Conservation (phyloP, 1,140 invertebrate genomes). For the Diachasmimorpha longicaudata region DNA sequence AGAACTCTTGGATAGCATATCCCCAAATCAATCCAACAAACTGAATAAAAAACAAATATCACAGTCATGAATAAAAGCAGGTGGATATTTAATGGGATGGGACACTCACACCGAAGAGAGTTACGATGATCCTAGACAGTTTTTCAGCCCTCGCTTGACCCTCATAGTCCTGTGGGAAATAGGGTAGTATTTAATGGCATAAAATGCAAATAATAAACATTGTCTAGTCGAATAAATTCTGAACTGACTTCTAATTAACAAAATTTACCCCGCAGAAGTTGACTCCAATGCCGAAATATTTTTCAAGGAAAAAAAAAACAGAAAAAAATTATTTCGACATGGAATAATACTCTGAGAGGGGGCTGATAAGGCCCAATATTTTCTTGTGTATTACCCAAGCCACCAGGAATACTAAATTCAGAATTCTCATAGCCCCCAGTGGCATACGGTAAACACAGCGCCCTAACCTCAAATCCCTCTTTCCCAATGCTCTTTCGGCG, state of each 20-base stretch:
- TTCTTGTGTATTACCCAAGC: too few species aligned
- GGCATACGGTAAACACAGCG: slow-evolving; percentile 18
- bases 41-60: slow-evolving; percentile 52
- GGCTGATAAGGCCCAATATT: too few species aligned
- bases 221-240: too few species aligned
- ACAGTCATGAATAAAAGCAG: slow-evolving; percentile 13
- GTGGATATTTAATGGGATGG: not conserved
- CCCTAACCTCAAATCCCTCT: slow-evolving; percentile 27
- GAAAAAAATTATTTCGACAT: too few species aligned
- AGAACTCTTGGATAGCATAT: slow-evolving; percentile 94
- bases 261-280: too few species aligned
- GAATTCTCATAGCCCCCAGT: not conserved
- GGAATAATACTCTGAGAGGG: too few species aligned
- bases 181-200: slow-evolving; percentile 13
- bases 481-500: not conserved
- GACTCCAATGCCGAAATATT: too few species aligned
- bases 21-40: slow-evolving; percentile 89
- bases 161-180: slow-evolving; percentile 79
- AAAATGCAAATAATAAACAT: too few species aligned
- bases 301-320: too few species aligned
- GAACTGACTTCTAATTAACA: too few species aligned
- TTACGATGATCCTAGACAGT: slow-evolving; percentile 86
- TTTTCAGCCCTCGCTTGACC: slow-evolving; percentile 89
- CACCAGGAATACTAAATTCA: not conserved
- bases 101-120: slow-evolving; percentile 79